Conservation (phyloP, 2,888 invertebrate species). For the Timema podura region DNA sequence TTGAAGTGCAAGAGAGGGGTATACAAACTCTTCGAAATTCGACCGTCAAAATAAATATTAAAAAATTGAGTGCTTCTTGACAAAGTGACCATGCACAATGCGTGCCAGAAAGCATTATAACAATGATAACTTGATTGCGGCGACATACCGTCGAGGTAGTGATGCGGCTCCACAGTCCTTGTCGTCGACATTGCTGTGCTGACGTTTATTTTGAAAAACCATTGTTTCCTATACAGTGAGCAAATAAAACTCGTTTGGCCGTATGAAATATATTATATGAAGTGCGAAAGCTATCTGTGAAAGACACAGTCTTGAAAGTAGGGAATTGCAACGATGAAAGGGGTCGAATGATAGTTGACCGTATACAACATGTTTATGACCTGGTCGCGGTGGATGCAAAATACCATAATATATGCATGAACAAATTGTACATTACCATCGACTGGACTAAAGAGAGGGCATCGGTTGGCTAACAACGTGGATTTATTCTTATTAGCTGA, state of each 20-base stretch:
- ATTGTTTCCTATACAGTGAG: no score
- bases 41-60: no score
- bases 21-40: no score
- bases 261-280: no score
- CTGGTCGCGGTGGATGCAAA: conserved; percentile 2
- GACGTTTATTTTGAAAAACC: not conserved
- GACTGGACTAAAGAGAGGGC: not conserved
- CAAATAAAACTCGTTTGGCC: no score
- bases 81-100: not conserved
- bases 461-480: not conserved
- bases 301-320: no score
- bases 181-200: not conserved
- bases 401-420: conserved; percentile 1
- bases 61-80: no score
- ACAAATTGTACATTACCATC: conserved; percentile 1
- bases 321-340: no score
- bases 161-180: not conserved
- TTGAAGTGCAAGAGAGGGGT: no score
- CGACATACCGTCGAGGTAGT: not conserved
- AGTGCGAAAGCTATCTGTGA: no score
- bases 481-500: not conserved
- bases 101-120: conserved; percentile 1
- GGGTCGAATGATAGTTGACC: no score
- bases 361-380: not conserved
- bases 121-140: not conserved